Evolutionary conservation across 2,888 invertebrate genomes (phyloP).

Genomic region (Holacanthella duospinosa): DNA sequence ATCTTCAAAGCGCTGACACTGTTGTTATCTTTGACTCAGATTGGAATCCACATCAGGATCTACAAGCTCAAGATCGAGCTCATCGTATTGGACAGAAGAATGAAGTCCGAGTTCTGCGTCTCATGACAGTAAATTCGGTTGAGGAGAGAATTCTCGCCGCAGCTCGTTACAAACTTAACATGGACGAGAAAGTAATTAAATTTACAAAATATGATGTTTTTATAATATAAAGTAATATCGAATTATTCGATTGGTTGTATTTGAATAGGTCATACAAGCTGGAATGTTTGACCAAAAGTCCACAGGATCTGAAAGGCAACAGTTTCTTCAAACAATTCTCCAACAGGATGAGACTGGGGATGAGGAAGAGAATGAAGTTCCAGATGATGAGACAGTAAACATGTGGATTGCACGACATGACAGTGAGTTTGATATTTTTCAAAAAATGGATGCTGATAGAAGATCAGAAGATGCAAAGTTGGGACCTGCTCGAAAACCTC

Average conservation of each 20-base stretch:
- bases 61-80: constrained; percentile 98
- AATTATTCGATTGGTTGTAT: neutral
- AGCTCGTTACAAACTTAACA: constrained; percentile 93
- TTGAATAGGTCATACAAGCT: constrained; percentile 63
- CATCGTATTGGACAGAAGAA: constrained; percentile 99
- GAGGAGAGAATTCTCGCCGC: constrained; percentile 97
- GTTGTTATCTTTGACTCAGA: constrained; percentile 99
- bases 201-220: neutral
- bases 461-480: constrained; percentile 62
- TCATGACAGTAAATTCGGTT: constrained; percentile 98
- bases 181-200: constrained; percentile 88
- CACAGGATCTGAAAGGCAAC: constrained; percentile 89
- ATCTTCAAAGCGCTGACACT: constrained; percentile 96
- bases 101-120: constrained; percentile 88
- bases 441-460: constrained; percentile 84
- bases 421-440: constrained; percentile 85
- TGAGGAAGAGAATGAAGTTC: constrained; percentile 61
- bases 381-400: constrained; percentile 97
- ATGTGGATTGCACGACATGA: constrained; percentile 97
- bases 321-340: constrained; percentile 87
- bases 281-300: constrained; percentile 99
- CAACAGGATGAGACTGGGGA: constrained; percentile 91
- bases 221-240: constrained; percentile 3
- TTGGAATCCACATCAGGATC: constrained; percentile 99
- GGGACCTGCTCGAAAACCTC: constrained; percentile 61